Evolutionary conservation across 2,113 vertebrate species (phyloP), one percentile per base, ranked within the genome.

Genomic region (Colistium nudipinnis): DNA sequence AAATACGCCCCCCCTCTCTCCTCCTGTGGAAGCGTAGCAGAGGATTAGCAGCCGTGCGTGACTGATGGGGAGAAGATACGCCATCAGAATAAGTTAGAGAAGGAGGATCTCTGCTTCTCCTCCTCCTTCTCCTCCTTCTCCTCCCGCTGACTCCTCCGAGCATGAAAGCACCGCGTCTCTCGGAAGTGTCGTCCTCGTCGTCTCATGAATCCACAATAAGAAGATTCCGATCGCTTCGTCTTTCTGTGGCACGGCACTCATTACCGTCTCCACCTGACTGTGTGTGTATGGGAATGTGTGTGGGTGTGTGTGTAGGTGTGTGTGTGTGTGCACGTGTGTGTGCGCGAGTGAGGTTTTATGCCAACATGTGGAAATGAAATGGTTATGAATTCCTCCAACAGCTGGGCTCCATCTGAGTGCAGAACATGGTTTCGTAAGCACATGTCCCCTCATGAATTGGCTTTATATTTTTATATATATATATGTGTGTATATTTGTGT

Each of bases 21-120:
- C 38, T 20, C 64, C 66, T 57, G 63, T n/a, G 60, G 77, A 65
- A 70, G 81, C 78, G 76, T 57, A 85, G 84, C 62, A 64, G 81
- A 88, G 88, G 91, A 92, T 93, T 92, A 93, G 80, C 89, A 88
- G 67, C 83, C 76, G 66, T 69, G 85, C 64, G 52, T 90, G 86
- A 91, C 90, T 93, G 92, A 92, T 92, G 86, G 82, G 81, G 61
- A 82, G 87, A 78, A 89, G 87, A 89, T 86, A 87, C 65, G 61
- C 80, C 87, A 89, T 91, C 85, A 88, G 88, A 92, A 91, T 91
- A 87, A 78, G 80, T 86, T 81, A 89, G 59, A 76, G 70, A 75
- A 71, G 22, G 51, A 76, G 71, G 68, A 77, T 77, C 79, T 79
- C 73, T 69, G 51, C 47, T 76, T 45, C 61, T 69, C 62, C 53